Evolutionary conservation across 23 tunicate species (phyloP), one percentile per base, ranked within the genome.

Genomic region (Clavelina lepadiformis): DNA sequence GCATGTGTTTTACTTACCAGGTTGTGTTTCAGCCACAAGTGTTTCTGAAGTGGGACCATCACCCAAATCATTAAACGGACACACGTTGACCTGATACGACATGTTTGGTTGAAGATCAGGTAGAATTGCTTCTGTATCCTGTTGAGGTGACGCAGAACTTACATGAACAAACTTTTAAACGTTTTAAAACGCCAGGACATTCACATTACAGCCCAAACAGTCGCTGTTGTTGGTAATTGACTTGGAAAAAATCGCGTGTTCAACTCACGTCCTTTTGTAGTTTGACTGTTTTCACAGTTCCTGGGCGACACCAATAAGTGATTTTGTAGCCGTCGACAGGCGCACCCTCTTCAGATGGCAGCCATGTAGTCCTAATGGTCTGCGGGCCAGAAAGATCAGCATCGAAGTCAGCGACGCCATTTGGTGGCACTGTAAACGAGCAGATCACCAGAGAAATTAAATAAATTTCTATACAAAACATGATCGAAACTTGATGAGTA

Each of bases 221-320:
- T n/a, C n/a, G n/a, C n/a, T n/a, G n/a, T n/a, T n/a, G n/a, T n/a
- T n/a, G n/a, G n/a, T n/a, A n/a, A n/a, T n/a, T n/a, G n/a, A n/a
- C n/a, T n/a, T n/a, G 18, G 18, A 44, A 19, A 54, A n/a, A n/a
- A n/a, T n/a, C n/a, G n/a, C n/a, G n/a, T n/a, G n/a, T n/a, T n/a
- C n/a, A 28, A 60, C 93, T 65, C 38, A 88, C 96, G 52, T 88
- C 82, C 5, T 32, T 56, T 3, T 68, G 76, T 22, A 88, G 63
- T 45, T 75, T 68, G 34, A 81, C 37, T 15, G 80, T 77, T 59
- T 81, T 89, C 25, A 78, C 76, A 20, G 76, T 81, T 13, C 85
- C 97, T 1, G 97, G 97, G 46, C 80, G 52, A 33, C 85, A 46
- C 97, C 97, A 89, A 32, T 89, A 89, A 0, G 97, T 69, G 30